Evolutionary conservation across 2,888 invertebrate genomes (phyloP).

Genomic region (Emesis russula): DNA sequence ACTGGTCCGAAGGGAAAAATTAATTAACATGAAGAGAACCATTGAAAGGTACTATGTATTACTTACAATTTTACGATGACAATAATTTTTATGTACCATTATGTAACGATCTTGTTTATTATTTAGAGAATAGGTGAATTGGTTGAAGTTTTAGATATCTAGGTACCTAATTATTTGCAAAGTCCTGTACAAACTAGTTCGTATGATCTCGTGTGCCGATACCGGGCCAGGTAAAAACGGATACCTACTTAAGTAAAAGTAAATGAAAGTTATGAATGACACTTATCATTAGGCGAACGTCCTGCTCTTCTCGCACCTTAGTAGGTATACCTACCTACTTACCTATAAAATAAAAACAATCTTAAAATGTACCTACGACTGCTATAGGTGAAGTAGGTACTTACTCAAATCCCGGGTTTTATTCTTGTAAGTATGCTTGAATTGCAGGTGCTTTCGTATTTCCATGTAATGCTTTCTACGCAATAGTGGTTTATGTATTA

Average conservation of each 20-base stretch:
- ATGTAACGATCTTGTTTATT: slow-evolving; percentile 37
- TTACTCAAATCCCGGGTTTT: slow-evolving; percentile 38
- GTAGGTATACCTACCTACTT: slow-evolving; percentile 10
- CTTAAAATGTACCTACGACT: not conserved
- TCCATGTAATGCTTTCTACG: not conserved
- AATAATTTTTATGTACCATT: slow-evolving; percentile 36
- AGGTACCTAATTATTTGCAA: not conserved
- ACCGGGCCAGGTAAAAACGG: not conserved
- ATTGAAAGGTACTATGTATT: slow-evolving; percentile 48
- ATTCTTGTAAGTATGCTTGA: slow-evolving; percentile 37
- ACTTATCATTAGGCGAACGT: no score
- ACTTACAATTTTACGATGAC: slow-evolving; percentile 30
- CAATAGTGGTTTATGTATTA: slow-evolving; percentile 22
- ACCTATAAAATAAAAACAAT: not conserved
- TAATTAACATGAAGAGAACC: slow-evolving; percentile 53
- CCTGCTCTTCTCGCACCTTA: not conserved
- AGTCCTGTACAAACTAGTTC: slow-evolving; percentile 35
- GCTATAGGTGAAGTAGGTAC: not conserved
- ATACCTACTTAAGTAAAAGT: not conserved
- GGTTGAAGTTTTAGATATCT: slow-evolving; percentile 17
- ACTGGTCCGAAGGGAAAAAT: slow-evolving; percentile 56
- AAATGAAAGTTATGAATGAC: slow-evolving; percentile 7
- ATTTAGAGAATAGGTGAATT: slow-evolving; percentile 36
- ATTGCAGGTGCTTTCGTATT: slow-evolving; percentile 15
- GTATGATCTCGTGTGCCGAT: no score